Evolutionary conservation across 2,797 vertebrate species (phyloP).

Genomic region (Aplochiton taeniatus): DNA sequence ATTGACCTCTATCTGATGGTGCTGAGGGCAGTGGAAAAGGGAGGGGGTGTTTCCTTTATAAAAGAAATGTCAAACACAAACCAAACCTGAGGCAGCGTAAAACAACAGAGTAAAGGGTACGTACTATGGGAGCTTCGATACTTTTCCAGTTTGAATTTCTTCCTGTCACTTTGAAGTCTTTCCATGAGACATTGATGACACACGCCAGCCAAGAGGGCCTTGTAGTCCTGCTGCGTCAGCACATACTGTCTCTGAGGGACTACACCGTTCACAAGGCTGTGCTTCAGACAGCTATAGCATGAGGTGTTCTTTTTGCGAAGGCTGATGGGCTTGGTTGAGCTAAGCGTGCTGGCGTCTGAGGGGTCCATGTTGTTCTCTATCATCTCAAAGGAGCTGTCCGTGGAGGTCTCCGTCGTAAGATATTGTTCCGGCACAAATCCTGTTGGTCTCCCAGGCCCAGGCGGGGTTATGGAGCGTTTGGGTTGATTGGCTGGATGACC

Average conservation of each 20-base stretch:
- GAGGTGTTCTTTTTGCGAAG: conserved; percentile 25
- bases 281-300: conserved; percentile 58
- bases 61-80: background rate
- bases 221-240: conserved; percentile 79
- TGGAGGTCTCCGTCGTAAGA: conserved; percentile 44
- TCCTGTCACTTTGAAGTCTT: conserved; percentile 76
- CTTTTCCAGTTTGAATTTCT: conserved; percentile 70
- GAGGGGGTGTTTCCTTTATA: too few species aligned
- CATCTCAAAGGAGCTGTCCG: conserved; percentile 63
- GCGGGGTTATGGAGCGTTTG: too few species aligned
- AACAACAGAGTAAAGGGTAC: conserved; percentile 39
- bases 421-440: conserved; percentile 1
- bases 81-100: background rate
- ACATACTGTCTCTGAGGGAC: conserved; percentile 49
- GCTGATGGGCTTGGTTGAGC: conserved; percentile 16
- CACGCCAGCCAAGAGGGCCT: conserved; percentile 83
- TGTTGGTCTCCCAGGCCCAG: background rate
- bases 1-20: too few species aligned
- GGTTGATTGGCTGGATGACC: too few species aligned
- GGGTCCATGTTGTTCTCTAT: conserved; percentile 34
- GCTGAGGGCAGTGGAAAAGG: too few species aligned
- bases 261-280: conserved; percentile 31
- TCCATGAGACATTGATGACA: conserved; percentile 81
- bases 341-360: background rate
- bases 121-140: conserved; percentile 77